Percentiles rank a stretch among this genome's conserved stretches.
These are phyloP conservation scores for Sipha flava DNA, from an alignment of 1,140 invertebrate species.

Conservation along the genomic window DNA sequence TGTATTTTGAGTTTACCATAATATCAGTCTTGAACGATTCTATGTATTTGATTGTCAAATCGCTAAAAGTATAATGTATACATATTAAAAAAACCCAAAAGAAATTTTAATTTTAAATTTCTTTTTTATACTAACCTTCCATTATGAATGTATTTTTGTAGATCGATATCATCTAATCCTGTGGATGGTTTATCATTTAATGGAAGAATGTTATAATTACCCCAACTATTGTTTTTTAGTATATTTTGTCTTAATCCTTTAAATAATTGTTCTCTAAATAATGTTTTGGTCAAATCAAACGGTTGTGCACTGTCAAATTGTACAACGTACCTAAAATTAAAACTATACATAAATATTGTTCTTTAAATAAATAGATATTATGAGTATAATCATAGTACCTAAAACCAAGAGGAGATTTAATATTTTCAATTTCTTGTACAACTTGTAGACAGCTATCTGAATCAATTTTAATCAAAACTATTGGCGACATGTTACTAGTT, in stretches of 20 bases:
- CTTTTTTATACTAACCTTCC: neutral
- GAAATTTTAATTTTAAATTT: too few relatives aligned
- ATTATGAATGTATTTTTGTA: neutral
- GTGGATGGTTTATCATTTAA: neutral
- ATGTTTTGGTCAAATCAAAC: conserved; percentile 3
- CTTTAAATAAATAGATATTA: neutral
- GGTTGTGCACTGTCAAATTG: neutral
- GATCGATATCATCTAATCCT: neutral
- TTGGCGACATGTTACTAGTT: neutral
- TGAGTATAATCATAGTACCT: neutral
- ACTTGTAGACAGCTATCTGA: neutral
- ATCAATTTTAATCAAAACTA: conserved; percentile 5
- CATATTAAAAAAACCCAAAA: too few relatives aligned
- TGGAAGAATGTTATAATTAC: conserved; percentile 2
- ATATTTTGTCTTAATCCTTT: conserved; percentile 20
- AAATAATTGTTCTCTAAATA: conserved; percentile 16
- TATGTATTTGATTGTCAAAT: neutral
- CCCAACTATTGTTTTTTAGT: neutral
- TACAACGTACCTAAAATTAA: conserved; percentile 1
- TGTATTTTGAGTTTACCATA: neutral
- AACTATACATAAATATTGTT: neutral
- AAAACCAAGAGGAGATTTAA: neutral
- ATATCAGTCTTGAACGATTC: neutral
- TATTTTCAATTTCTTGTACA: neutral
- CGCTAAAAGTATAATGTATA: neutral